Percentiles rank a stretch among this genome's conserved stretches.
Conservation (phyloP, 2,888 invertebrate species). For the Rotaria macrura region DNA sequence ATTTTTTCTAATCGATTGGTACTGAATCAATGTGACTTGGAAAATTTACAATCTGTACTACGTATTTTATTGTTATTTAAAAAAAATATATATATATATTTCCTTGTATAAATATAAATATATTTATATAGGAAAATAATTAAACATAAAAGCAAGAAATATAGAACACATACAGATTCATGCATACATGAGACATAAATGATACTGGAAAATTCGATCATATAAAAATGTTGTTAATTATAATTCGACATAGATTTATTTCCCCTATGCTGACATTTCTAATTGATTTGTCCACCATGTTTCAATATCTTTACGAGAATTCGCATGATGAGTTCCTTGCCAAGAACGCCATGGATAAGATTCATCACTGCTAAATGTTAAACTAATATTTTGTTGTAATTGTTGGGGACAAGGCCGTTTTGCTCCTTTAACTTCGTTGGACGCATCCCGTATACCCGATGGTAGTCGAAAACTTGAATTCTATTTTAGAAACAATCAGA, state of each 20-base stretch:
- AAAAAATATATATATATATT: too few species aligned
- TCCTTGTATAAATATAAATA: too few species aligned
- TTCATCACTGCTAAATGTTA: neutral
- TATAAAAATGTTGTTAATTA: neutral
- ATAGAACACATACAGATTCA: too few species aligned
- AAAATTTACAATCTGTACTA: too few species aligned
- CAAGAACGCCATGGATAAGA: constrained; percentile 13
- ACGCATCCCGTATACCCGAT: neutral
- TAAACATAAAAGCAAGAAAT: too few species aligned
- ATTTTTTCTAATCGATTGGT: too few species aligned
- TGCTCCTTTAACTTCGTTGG: neutral
- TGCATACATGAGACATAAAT: neutral
- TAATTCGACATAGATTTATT: neutral
- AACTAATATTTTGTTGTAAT: neutral
- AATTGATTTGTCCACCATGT: constrained; percentile 13
- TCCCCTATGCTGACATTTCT: neutral
- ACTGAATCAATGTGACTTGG: too few species aligned
- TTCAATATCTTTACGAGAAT: neutral
- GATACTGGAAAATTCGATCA: neutral
- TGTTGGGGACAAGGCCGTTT: neutral
- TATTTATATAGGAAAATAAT: too few species aligned
- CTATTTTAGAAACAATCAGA: neutral
- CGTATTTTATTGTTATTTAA: too few species aligned
- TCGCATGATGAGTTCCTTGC: neutral
- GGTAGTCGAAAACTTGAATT: neutral